A percentile compares a stretch with the other conserved stretches of the same genome.
phyloP scores from a whole-genome alignment of 1,140 invertebrate species.

The Micrasema minimum region DNA sequence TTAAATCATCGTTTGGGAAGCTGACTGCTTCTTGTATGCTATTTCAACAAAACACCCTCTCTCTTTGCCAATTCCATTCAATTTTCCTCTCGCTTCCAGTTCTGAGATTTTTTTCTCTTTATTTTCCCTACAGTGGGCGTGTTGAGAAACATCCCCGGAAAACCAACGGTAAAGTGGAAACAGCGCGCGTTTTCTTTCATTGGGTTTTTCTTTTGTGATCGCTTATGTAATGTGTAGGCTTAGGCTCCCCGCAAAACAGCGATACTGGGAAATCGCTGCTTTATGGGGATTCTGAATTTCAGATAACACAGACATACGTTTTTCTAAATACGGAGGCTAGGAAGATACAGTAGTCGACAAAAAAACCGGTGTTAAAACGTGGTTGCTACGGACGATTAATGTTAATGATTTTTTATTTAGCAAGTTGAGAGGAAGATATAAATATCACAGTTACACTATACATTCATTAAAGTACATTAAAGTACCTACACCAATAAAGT shows the following conservation, averaged over 20 bases:
- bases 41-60: conserved; percentile 1
- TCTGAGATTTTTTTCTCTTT: not conserved
- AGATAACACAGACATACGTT: no score
- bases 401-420: no score
- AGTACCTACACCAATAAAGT: no score
- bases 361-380: no score
- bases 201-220: conserved; percentile 25
- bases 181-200: conserved; percentile 11
- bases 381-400: no score
- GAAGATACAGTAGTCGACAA: no score
- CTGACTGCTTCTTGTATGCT: not conserved
- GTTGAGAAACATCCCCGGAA: conserved; percentile 17
- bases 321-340: no score
- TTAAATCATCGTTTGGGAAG: not conserved
- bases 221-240: conserved; percentile 10
- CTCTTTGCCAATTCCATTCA: conserved; percentile 20
- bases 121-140: not conserved
- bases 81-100: conserved; percentile 12
- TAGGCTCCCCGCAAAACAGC: not conserved
- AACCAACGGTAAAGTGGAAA: conserved; percentile 6
- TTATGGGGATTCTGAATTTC: no score
- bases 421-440: no score
- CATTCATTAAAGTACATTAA: no score
- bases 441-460: no score
- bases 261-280: not conserved